Evolutionary conservation across 2,113 vertebrate genomes (phyloP), one percentile per base, ranked within the genome.

Genomic region (Cebidichthys violaceus): DNA sequence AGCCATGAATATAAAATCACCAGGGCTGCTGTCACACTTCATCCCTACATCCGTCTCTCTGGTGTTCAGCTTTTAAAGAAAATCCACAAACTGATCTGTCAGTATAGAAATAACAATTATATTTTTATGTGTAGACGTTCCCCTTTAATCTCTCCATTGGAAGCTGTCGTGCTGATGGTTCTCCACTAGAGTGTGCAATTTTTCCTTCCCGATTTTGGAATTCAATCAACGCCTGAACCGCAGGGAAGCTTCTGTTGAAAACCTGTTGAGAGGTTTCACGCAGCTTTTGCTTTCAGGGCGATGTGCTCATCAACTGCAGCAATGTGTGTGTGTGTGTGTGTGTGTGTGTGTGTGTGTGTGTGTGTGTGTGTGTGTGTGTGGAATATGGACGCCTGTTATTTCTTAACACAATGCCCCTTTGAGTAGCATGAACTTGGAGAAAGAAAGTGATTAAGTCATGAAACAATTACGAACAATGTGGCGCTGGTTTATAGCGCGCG

Each of bases 151-250:
- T 57, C 27, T 37, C 14, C 2, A 43, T 13, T 45, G n/a, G 8
- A 70, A 4, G 60, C 9, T 83, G 92, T 83, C 45, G 4, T 86
- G 27, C 71, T 55, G 17, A 0, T 4, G 65, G 1, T 8, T 76
- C n/a, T 66, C 89, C 92, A 88, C 83, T 83, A 86, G 88, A 88
- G 81, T 22, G 88, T 3, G 70, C 70, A 13, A 50, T 82, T 70
- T 47, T 47, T 18, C 18, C 76, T 89, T 80, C 62, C 22, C 22
- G 67, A 6, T 10, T 2, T 47, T 62, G 29, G 27, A 45, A 15
- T 45, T 29, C 50, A 65, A 11, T 54, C 64, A 10, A 11, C 50
- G 6, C n/a, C 37, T 29, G 47, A 61, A 45, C 15, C 24, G 20
- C 20, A 43, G 29, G 47, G 54, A 62, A 3, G 54, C 74, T 76